Percentiles rank a stretch among this genome's conserved stretches.
Evolutionary conservation across 2,888 invertebrate species (phyloP).

Genomic region (Sclerodermus sp.): DNA sequence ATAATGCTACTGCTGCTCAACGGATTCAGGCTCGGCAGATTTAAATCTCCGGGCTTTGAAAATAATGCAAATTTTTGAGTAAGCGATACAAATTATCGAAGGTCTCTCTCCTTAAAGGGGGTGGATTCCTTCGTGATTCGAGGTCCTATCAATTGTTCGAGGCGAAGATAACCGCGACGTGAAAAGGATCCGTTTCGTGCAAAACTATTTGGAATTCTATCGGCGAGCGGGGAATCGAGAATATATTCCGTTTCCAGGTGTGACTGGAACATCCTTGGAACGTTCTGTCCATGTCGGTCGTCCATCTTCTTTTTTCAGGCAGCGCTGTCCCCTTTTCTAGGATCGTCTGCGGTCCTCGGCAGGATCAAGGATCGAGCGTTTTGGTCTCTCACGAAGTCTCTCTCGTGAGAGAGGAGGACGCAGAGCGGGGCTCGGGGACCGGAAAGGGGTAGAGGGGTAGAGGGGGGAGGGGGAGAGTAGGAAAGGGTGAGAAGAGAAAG

Average conservation of each 20-base stretch:
- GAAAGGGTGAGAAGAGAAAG: conserved; percentile 10
- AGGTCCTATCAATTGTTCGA: too few relatives aligned
- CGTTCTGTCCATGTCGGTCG: conserved; percentile 32
- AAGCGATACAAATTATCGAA: too few relatives aligned
- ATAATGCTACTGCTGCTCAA: too few relatives aligned
- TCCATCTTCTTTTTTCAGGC: conserved; percentile 26
- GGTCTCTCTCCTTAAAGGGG: too few relatives aligned
- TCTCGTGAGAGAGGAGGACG: conserved; percentile 9
- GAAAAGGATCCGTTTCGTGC: conserved; percentile 18
- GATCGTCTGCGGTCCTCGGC: conserved; percentile 1
- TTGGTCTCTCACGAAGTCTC: conserved; percentile 36
- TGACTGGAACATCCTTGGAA: conserved; percentile 46
- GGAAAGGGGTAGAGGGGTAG: too few relatives aligned
- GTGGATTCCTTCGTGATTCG: too few relatives aligned
- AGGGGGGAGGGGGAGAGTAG: conserved; percentile 13
- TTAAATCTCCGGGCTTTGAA: too few relatives aligned
- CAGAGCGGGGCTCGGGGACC: too few relatives aligned
- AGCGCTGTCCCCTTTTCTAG: conserved; percentile 3
- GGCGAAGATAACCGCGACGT: background rate
- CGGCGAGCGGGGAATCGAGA: conserved; percentile 16
- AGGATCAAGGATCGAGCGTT: conserved; percentile 34
- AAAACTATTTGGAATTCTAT: conserved; percentile 25
- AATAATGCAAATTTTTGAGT: too few relatives aligned
- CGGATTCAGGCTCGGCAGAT: too few relatives aligned
- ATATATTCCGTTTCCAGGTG: conserved; percentile 35